Conservation (phyloP, 1,140 invertebrate species). For the Globodera ellingtonae region DNA sequence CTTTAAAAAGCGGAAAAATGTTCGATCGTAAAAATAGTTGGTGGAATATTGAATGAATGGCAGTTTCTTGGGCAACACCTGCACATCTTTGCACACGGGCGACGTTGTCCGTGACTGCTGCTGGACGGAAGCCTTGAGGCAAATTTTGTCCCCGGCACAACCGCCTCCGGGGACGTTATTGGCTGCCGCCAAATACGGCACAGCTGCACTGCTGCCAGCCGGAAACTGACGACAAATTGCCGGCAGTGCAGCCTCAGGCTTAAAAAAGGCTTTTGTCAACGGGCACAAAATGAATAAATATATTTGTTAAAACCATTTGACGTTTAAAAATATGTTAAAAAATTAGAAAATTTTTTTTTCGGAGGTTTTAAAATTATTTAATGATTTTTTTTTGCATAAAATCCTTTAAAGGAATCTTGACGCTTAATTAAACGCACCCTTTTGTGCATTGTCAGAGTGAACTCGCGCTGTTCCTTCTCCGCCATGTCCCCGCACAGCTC, state of each 20-base stretch:
- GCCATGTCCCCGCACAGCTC: conserved; percentile 34
- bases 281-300: neutral
- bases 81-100: conserved; percentile 14
- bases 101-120: conserved; percentile 1
- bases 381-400: neutral
- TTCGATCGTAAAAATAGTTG: too few species aligned
- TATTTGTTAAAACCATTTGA: neutral
- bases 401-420: neutral
- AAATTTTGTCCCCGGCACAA: conserved; percentile 7
- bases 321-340: neutral
- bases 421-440: conserved; percentile 4
- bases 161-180: neutral
- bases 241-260: neutral
- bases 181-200: neutral
- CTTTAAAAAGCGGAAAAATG: too few species aligned
- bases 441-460: neutral
- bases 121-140: conserved; percentile 4
- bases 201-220: conserved; percentile 2
- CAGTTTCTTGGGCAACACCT: neutral
- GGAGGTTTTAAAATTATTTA: neutral
- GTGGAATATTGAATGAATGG: neutral
- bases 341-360: neutral
- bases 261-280: neutral
- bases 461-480: conserved; percentile 45
- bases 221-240: conserved; percentile 1